Conservation (phyloP, 2,113 vertebrate genomes). For the Pedetes capensis region DNA sequence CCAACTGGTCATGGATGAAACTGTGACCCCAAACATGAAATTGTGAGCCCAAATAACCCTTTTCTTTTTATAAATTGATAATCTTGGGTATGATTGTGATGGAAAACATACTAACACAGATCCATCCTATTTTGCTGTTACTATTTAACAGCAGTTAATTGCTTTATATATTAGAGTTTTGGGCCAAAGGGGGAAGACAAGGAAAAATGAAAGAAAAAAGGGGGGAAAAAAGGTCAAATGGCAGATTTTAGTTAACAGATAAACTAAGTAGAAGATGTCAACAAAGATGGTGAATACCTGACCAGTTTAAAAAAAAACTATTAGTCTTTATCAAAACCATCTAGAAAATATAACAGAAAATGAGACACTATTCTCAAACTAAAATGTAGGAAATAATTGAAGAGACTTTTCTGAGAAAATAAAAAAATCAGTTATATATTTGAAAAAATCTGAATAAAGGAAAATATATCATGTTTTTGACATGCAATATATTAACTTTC, state of each 20-base stretch:
- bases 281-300: not conserved
- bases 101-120: too few species aligned
- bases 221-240: not conserved
- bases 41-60: too few species aligned
- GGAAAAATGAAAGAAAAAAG: not conserved
- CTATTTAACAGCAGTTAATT: not conserved
- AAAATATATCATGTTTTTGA: not conserved
- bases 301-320: not conserved
- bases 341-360: not conserved
- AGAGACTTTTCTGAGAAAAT: not conserved
- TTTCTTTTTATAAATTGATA: too few species aligned
- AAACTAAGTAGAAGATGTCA: not conserved
- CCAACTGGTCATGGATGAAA: too few species aligned
- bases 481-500: not conserved
- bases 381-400: not conserved
- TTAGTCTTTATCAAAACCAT: conserved; percentile 10
- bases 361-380: not conserved
- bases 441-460: not conserved
- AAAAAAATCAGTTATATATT: not conserved
- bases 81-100: too few species aligned
- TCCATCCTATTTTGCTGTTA: not conserved
- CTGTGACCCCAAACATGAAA: too few species aligned
- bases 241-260: not conserved
- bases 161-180: not conserved
- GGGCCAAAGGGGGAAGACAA: not conserved